These are phyloP conservation scores for Egretta garzetta DNA, from an alignment of 2,113 vertebrate species.

Conservation along the genomic window DNA sequence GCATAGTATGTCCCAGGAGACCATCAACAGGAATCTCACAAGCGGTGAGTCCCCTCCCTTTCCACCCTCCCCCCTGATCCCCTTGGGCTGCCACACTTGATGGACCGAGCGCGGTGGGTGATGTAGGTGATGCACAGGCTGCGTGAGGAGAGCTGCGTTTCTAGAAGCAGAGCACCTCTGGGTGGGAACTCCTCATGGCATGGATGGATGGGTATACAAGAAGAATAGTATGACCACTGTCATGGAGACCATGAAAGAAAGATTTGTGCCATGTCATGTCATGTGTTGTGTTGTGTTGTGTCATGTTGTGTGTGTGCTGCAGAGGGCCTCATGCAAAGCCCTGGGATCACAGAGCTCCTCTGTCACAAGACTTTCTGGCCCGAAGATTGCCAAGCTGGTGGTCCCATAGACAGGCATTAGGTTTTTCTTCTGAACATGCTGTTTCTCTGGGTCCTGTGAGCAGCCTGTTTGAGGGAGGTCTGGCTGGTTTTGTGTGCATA, in stretches of 20 bases:
- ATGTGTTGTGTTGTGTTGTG: neutral
- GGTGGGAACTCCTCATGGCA: neutral
- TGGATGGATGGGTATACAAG: neutral
- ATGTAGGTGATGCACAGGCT: neutral
- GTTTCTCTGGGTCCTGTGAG: neutral
- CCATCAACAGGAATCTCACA: slow-evolving; percentile 84
- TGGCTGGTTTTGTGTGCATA: neutral
- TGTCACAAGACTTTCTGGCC: neutral
- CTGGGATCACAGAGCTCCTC: neutral
- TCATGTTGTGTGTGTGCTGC: neutral
- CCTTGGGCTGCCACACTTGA: neutral
- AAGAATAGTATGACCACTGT: neutral
- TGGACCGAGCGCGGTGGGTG: neutral
- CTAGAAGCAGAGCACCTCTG: neutral
- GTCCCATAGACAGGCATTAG: neutral
- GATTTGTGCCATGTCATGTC: neutral
- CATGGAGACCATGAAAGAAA: neutral
- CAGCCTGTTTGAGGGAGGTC: neutral
- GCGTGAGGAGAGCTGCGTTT: neutral
- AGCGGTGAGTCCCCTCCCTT: slow-evolving; percentile 78
- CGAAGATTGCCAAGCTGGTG: neutral
- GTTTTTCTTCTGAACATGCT: neutral
- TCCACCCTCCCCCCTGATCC: neutral
- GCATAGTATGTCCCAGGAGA: slow-evolving; percentile 87
- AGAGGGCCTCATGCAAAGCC: neutral